Conservation (phyloP, 2,888 invertebrate genomes). For the Metopia argyrocephala region DNA sequence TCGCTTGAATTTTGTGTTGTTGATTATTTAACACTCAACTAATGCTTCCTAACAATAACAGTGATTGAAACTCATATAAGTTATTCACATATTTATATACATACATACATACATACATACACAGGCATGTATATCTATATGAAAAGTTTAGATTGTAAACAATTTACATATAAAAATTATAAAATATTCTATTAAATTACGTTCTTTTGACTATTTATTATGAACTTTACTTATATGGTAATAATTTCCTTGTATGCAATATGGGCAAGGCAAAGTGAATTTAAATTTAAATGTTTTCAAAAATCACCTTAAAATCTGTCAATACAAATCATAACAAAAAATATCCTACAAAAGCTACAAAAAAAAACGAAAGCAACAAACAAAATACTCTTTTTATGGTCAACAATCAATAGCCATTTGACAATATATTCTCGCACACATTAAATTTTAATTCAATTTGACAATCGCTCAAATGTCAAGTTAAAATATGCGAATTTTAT, state of each 20-base stretch:
- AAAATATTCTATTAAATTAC: neutral
- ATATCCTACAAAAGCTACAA: conserved; percentile 3
- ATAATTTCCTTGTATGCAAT: conserved; percentile 39
- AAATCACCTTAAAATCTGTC: conserved; percentile 2
- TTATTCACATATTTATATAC: too few species aligned
- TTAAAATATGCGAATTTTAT: conserved; percentile 52
- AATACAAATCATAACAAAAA: conserved; percentile 26
- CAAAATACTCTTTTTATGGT: conserved; percentile 41
- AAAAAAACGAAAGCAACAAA: conserved; percentile 14
- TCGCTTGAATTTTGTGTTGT: too few species aligned
- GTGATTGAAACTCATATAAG: too few species aligned
- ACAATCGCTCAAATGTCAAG: conserved; percentile 63
- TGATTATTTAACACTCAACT: too few species aligned
- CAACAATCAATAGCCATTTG: conserved; percentile 63
- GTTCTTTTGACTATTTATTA: neutral
- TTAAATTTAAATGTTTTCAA: conserved; percentile 12
- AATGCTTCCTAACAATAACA: too few species aligned
- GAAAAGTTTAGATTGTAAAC: neutral
- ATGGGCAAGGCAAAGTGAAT: conserved; percentile 48
- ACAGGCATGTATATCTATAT: too few species aligned
- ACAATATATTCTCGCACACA: conserved; percentile 62
- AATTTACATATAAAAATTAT: neutral
- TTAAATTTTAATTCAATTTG: conserved; percentile 55
- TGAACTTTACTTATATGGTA: conserved; percentile 34
- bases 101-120: too few species aligned